Percentiles rank a stretch among this genome's conserved stretches.
Evolutionary conservation across 2,888 invertebrate species (phyloP).

Genomic region (Plebejus argus): DNA sequence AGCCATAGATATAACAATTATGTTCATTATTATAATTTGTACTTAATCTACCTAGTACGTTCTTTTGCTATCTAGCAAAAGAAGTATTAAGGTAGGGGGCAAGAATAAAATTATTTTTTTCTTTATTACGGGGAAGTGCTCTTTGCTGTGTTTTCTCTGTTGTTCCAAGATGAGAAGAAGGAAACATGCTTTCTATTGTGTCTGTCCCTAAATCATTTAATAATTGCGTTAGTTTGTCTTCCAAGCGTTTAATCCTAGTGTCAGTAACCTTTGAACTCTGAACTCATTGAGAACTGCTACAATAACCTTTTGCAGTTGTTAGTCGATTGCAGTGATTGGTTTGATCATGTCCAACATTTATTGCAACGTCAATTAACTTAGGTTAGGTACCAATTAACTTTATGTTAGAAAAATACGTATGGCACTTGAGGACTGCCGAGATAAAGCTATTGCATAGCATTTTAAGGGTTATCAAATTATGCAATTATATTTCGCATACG

Average conservation of each 20-base stretch:
- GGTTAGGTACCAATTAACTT: neutral
- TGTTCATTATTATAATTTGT: no score
- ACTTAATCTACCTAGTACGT: no score
- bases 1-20: no score
- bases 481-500: no score
- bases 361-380: neutral
- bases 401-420: no score
- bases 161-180: neutral
- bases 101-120: no score
- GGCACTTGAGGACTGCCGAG: no score
- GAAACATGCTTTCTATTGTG: neutral
- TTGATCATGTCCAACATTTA: neutral
- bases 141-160: neutral
- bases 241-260: neutral
- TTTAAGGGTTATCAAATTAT: no score
- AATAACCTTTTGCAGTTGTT: slow-evolving; percentile 7
- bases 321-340: neutral
- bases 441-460: no score
- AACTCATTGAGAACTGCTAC: slow-evolving; percentile 16
- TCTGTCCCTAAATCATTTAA: neutral
- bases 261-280: slow-evolving; percentile 1
- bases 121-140: no score
- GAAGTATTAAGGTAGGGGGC: no score
- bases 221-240: neutral
- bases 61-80: no score